Evolutionary conservation across 2,888 invertebrate species (phyloP).

Genomic region (Drosophila bunnanda): DNA sequence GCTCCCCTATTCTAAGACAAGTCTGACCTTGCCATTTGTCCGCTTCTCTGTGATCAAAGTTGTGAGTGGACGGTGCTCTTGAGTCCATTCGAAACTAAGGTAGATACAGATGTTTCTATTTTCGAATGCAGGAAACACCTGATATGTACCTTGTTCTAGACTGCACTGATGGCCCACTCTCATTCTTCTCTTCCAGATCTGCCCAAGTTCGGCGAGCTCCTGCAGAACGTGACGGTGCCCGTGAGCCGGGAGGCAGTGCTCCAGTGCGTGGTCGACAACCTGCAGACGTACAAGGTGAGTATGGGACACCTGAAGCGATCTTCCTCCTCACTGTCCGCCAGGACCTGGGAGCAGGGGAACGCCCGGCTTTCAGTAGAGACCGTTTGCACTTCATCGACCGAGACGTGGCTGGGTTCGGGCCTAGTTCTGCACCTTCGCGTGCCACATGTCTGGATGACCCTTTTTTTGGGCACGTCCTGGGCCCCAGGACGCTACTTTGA

Average conservation of each 20-base stretch:
- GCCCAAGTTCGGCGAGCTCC: conserved; percentile 88
- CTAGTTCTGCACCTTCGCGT: conserved; percentile 34
- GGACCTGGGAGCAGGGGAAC: neutral
- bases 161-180: conserved; percentile 3
- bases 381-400: conserved; percentile 77
- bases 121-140: conserved; percentile 49
- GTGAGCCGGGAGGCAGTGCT: conserved; percentile 89
- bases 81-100: conserved; percentile 60
- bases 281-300: conserved; percentile 89
- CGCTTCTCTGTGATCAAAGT: neutral
- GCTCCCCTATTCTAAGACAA: conserved; percentile 75
- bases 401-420: conserved; percentile 55
- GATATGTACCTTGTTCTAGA: conserved; percentile 69
- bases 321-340: conserved; percentile 1
- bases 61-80: neutral
- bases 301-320: neutral
- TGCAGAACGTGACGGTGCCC: conserved; percentile 89
- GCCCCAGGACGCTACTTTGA: conserved; percentile 59
- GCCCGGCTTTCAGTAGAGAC: conserved; percentile 38
- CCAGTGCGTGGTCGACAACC: conserved; percentile 89
- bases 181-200: conserved; percentile 85
- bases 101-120: conserved; percentile 66
- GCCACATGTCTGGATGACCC: conserved; percentile 60
- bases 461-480: conserved; percentile 39
- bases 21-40: conserved; percentile 22